Percentiles rank a stretch among this genome's conserved stretches.
Conservation (phyloP, 2,113 vertebrate species). For the Erythrocercus mccallii region DNA sequence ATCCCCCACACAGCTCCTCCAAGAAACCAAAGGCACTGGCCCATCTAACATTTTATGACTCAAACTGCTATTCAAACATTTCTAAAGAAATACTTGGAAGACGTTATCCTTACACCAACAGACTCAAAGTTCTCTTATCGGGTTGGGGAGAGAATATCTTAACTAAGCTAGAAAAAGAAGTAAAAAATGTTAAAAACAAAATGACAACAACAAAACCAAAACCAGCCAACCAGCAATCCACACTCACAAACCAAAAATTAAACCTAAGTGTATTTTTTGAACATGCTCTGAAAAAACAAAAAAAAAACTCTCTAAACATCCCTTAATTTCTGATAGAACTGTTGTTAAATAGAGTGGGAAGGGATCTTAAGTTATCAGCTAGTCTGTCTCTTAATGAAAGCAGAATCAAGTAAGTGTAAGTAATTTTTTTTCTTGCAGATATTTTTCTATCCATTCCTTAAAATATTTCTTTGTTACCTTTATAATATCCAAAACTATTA, state of each 20-base stretch:
- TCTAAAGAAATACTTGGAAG: neutral
- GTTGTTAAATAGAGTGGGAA: neutral
- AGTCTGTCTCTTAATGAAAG: neutral
- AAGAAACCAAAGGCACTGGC: neutral
- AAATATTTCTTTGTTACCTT: neutral
- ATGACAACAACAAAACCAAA: neutral
- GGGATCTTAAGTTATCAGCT: neutral
- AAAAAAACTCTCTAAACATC: neutral
- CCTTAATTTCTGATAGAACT: neutral
- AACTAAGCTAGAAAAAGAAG: neutral
- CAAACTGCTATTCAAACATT: neutral
- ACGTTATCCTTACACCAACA: neutral
- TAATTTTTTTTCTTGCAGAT: neutral
- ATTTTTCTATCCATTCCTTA: neutral
- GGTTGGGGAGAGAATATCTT: neutral
- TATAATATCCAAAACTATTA: neutral
- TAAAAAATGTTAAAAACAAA: neutral
- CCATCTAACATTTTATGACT: neutral
- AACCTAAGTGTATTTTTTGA: neutral
- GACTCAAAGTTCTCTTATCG: neutral
- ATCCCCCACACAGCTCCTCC: neutral
- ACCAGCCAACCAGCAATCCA: neutral
- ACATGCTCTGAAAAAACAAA: fast-evolving
- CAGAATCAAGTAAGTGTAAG: neutral
- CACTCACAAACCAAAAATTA: neutral